Conservation (phyloP, 2,888 invertebrate genomes). For the Hypomecis atomaria region DNA sequence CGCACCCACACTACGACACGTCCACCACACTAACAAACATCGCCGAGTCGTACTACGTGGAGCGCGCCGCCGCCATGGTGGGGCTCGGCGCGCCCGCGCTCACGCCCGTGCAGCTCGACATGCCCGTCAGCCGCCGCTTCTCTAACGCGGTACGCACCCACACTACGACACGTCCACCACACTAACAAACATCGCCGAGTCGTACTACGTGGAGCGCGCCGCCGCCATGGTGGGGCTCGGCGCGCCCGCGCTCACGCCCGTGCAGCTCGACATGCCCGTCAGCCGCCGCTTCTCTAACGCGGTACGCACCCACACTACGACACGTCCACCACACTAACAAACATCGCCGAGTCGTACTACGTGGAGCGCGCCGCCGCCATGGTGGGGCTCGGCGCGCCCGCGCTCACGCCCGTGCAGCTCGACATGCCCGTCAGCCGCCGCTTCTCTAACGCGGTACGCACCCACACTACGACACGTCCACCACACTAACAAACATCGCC, state of each 20-base stretch:
- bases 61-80: slow-evolving; percentile 90
- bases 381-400: slow-evolving; percentile 93
- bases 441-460: slow-evolving; percentile 89
- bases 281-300: slow-evolving; percentile 91
- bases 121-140: slow-evolving; percentile 90
- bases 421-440: slow-evolving; percentile 91
- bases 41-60: slow-evolving; percentile 95
- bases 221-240: slow-evolving; percentile 92
- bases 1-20: neutral
- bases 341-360: slow-evolving; percentile 89
- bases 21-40: neutral
- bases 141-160: slow-evolving; percentile 88
- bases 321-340: neutral
- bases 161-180: neutral
- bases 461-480: neutral
- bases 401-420: slow-evolving; percentile 93
- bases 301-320: slow-evolving; percentile 68
- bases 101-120: slow-evolving; percentile 94
- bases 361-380: slow-evolving; percentile 93
- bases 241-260: slow-evolving; percentile 93
- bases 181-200: slow-evolving; percentile 58
- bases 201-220: slow-evolving; percentile 95
- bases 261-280: slow-evolving; percentile 93
- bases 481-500: neutral
- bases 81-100: slow-evolving; percentile 94